Conservation (phyloP, 2,888 invertebrate genomes). For the Agrotis ipsilon region DNA sequence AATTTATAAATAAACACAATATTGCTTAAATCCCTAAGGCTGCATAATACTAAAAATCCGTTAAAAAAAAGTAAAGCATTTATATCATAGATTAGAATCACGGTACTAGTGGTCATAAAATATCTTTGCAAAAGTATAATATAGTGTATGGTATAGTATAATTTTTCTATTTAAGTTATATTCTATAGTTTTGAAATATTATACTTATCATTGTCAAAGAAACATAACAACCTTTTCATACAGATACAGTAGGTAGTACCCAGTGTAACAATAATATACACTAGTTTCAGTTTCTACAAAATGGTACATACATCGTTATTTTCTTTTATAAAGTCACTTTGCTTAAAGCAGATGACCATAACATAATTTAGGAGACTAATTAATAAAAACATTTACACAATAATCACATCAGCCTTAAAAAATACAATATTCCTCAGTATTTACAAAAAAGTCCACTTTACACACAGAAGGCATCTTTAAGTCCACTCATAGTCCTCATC, state of each 20-base stretch:
- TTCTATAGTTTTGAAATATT: too few relatives aligned
- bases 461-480: constrained; percentile 67
- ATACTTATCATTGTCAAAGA: not conserved
- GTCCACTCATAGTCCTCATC: constrained; percentile 90
- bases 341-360: not conserved
- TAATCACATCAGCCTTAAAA: constrained; percentile 30
- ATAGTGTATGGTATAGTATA: too few relatives aligned
- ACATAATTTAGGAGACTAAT: constrained; percentile 4
- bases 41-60: not conserved
- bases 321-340: not conserved
- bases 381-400: constrained; percentile 5
- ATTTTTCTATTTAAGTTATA: too few relatives aligned
- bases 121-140: not conserved
- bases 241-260: too few relatives aligned
- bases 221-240: not conserved
- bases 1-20: not conserved
- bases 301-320: not conserved
- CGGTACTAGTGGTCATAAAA: too few relatives aligned
- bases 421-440: constrained; percentile 23
- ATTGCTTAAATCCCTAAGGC: not conserved
- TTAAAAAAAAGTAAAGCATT: too few relatives aligned
- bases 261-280: not conserved
- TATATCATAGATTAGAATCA: too few relatives aligned
- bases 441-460: constrained; percentile 41
- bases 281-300: not conserved